These are phyloP conservation scores for Plectropomus leopardus DNA, from an alignment of 2,113 vertebrate species.

Conservation along the genomic window DNA sequence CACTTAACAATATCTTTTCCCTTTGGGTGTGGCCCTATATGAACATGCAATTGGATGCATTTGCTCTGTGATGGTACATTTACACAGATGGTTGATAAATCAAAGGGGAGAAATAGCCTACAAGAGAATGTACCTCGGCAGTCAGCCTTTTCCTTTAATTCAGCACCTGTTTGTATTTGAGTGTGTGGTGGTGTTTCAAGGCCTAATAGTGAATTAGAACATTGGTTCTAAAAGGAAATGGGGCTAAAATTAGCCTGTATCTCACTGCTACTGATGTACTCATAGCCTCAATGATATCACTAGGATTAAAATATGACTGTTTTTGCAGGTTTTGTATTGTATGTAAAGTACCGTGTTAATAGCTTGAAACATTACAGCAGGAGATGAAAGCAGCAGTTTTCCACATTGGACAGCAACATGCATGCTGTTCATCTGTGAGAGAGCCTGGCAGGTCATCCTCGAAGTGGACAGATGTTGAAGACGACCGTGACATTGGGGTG, in stretches of 20 bases:
- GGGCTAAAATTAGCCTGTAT: background rate
- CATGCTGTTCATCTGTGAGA: slow-evolving; percentile 8
- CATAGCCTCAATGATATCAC: background rate
- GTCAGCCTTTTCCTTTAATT: background rate
- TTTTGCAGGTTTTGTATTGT: background rate
- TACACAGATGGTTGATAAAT: background rate
- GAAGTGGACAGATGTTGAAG: slow-evolving; percentile 74
- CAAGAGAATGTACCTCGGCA: background rate
- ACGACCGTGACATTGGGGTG: slow-evolving; percentile 50
- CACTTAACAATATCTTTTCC: background rate
- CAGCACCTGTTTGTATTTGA: background rate
- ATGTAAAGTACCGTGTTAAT: background rate
- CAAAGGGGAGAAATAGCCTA: background rate
- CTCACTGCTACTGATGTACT: too few species aligned
- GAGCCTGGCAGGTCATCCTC: slow-evolving; percentile 20
- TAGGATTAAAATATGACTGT: background rate
- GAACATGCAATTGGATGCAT: background rate
- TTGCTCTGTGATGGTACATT: background rate
- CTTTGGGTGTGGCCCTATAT: background rate
- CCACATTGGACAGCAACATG: background rate
- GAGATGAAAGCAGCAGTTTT: slow-evolving; percentile 14
- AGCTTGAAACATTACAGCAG: slow-evolving; percentile 2
- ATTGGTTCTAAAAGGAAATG: background rate
- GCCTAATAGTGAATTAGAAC: background rate
- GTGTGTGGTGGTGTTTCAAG: background rate